phyloP scores from a whole-genome alignment of 2,797 vertebrate species.

The Threskiornis aethiopicus region DNA sequence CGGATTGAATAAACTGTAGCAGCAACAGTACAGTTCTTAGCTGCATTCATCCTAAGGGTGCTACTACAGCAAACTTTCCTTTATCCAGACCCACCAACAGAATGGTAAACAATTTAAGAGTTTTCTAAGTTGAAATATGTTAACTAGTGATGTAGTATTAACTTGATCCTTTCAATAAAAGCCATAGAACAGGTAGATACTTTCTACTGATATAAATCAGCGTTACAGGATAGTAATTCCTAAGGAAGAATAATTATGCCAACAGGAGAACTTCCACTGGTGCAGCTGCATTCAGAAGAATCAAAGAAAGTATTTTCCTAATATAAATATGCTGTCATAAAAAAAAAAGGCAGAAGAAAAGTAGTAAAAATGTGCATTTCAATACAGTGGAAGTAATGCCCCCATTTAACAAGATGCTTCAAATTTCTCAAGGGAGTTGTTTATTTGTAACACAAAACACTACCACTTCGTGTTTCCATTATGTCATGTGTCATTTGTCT shows the following conservation, averaged over 20 bases:
- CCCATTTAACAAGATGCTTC: background rate
- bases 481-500: background rate
- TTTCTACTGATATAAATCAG: background rate
- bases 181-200: background rate
- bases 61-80: background rate
- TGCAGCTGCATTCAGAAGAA: background rate
- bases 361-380: background rate
- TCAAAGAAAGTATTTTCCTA: background rate
- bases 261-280: background rate
- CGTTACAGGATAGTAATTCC: background rate
- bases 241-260: background rate
- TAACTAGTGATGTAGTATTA: background rate
- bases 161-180: background rate
- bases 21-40: background rate
- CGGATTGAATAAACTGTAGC: background rate
- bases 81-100: background rate
- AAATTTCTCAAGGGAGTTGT: conserved; percentile 10
- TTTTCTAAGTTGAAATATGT: background rate
- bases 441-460: background rate
- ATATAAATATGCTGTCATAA: background rate
- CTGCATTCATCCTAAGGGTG: background rate
- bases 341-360: background rate
- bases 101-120: background rate
- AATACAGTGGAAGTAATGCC: background rate
- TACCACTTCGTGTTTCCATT: background rate